Base-by-base conservation (phyloP, 2,113 vertebrate species). In the Poeciliopsis occidentalis region DNA sequence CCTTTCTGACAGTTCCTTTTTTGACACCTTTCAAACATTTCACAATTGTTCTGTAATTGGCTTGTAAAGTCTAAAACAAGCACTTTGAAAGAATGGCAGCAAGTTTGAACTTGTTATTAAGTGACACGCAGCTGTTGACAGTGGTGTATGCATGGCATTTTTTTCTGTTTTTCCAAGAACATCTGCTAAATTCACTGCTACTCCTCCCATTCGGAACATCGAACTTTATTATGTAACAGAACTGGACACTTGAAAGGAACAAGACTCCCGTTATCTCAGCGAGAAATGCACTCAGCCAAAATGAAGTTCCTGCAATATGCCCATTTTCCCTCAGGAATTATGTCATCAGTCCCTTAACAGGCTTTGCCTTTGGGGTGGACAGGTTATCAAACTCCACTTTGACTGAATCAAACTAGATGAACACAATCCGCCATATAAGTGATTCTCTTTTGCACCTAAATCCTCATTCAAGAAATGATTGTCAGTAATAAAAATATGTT, bases 141-240 rank as follows among this genome's bases (percentile, higher is more conserved):
- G 64, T 12, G 17, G 29, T 6, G 32, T 83, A 89, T 87, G 30
- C 51, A 78, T 79, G 13, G 68, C 11, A 85, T 84, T 60, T 76
- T 54, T 74, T 91, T 81, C 12, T 60, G 7, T 32, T 26, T 0
- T 83, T 85, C 19, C 32, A 15, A n/a, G 41, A 67, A 73, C 83
- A 88, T 87, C 80, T 87, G 80, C 22, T 77, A n/a, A 13, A 69
- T 15, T 65, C 57, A 41, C 1, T 69, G 7, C 60, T 69, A 19
- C 81, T 70, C 26, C 69, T 70, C 74, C 74, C 66, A 67, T 12
- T 4, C 0, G 1, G 10, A 65, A 79, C 0, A 66, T 34, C 41
- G 62, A 12, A 26, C 51, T 32, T 39, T 2, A n/a, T 82, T 76
- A 81, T 26, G 24, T 80, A 85, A 82, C 54, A 79, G 77, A 80